These are phyloP conservation scores for Hippocampus comes DNA, from an alignment of 2,113 vertebrate genomes.

Conservation along the genomic window DNA sequence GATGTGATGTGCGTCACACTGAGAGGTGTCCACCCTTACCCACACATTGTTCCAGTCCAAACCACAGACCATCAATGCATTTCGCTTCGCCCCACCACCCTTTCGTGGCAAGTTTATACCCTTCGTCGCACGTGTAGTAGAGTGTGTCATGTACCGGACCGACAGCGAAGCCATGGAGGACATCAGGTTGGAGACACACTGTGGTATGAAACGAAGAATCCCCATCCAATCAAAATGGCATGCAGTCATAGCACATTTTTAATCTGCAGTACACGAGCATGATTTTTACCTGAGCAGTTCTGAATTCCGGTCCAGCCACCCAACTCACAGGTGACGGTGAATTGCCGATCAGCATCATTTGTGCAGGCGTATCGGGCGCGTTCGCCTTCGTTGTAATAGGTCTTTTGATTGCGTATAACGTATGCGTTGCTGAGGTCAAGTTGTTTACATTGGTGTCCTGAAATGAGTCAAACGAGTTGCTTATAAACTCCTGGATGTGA, in stretches of 20 bases:
- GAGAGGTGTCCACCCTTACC: neutral
- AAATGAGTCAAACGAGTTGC: neutral
- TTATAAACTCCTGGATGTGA: neutral
- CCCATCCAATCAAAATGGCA: too few relatives aligned
- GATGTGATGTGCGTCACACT: neutral
- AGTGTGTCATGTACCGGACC: neutral
- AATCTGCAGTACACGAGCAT: neutral
- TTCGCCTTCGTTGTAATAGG: neutral
- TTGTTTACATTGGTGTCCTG: neutral
- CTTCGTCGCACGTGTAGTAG: slow-evolving; percentile 4
- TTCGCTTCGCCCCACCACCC: slow-evolving; percentile 5
- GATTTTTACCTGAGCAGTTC: slow-evolving; percentile 6
- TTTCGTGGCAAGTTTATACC: neutral
- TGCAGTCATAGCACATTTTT: neutral
- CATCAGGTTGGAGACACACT: slow-evolving; percentile 1
- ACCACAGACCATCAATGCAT: neutral
- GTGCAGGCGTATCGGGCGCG: neutral
- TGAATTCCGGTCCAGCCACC: neutral
- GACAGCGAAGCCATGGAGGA: neutral
- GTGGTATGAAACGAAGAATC: neutral
- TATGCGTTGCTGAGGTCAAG: neutral
- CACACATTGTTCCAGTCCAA: slow-evolving; percentile 6
- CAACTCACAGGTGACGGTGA: neutral
- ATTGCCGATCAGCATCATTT: neutral
- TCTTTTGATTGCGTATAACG: neutral